These are phyloP conservation scores for Sebastes trivittatus DNA, from an alignment of 2,797 vertebrate genomes.

Conservation along the genomic window DNA sequence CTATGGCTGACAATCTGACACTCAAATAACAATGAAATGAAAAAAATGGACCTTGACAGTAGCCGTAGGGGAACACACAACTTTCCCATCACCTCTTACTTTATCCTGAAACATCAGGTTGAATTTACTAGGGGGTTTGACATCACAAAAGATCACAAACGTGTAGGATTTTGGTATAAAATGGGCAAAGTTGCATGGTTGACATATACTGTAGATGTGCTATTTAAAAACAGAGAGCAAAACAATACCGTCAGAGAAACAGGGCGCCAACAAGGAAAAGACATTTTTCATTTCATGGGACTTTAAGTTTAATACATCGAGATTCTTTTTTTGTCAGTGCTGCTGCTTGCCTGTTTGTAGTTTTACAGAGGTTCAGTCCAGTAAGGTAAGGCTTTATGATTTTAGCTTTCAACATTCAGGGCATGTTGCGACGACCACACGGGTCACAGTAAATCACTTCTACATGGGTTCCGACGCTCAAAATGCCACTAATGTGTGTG, in stretches of 20 bases:
- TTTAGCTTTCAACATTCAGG: constrained; percentile 33
- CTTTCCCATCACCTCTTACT: background rate
- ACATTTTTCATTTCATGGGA: constrained; percentile 56
- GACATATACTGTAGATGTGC: background rate
- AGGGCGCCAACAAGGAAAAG: background rate
- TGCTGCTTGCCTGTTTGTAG: constrained; percentile 35
- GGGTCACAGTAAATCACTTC: constrained; percentile 43
- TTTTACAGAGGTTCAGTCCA: constrained; percentile 26
- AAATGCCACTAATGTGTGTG: constrained; percentile 30
- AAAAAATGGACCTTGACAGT: background rate
- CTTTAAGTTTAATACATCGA: constrained; percentile 46
- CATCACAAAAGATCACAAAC: background rate
- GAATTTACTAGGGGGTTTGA: background rate
- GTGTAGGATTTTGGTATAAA: background rate
- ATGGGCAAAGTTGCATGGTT: background rate
- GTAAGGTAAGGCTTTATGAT: constrained; percentile 38
- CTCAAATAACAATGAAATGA: background rate
- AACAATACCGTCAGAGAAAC: background rate
- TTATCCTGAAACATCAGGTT: background rate
- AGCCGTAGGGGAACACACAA: too few relatives aligned
- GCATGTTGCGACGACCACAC: constrained; percentile 30
- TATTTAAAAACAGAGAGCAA: background rate
- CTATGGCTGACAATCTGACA: background rate
- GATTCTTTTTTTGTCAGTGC: constrained; percentile 7
- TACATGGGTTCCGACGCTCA: constrained; percentile 21